Conservation (phyloP, 2,888 invertebrate genomes). For the Trimorus sp. region DNA sequence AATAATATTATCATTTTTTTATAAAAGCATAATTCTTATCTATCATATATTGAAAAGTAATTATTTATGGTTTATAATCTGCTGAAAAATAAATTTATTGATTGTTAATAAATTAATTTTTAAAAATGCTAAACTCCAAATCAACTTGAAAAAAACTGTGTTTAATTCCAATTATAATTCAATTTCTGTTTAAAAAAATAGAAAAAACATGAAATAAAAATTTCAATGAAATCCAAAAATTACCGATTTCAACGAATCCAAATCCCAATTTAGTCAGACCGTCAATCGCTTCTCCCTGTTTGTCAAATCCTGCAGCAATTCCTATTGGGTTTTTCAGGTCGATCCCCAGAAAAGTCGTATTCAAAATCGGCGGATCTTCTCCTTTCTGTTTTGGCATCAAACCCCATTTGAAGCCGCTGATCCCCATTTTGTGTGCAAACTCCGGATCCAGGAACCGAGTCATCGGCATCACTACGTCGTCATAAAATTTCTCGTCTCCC, state of each 20-base stretch:
- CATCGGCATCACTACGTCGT: conserved; percentile 87
- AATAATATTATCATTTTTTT: too few species aligned
- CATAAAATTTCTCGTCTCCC: conserved; percentile 91
- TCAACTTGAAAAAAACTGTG: too few species aligned
- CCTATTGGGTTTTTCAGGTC: conserved; percentile 95
- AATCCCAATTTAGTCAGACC: conserved; percentile 94
- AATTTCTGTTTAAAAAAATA: too few species aligned
- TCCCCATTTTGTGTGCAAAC: conserved; percentile 90
- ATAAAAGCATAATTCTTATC: too few species aligned
- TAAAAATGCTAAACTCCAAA: too few species aligned
- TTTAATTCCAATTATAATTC: too few species aligned
- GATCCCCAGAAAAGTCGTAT: conserved; percentile 87
- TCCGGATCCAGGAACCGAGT: conserved; percentile 90
- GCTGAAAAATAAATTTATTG: too few species aligned
- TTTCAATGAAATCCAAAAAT: not conserved
- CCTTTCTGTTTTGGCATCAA: conserved; percentile 85
- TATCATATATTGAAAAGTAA: too few species aligned
- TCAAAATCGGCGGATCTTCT: conserved; percentile 86
- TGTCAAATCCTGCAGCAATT: conserved; percentile 99
- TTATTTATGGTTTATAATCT: too few species aligned
- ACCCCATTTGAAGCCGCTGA: conserved; percentile 89
- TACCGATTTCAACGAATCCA: conserved; percentile 96
- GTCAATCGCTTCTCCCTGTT: conserved; percentile 94
- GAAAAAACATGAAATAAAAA: too few species aligned
- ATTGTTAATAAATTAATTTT: too few species aligned